Percentiles rank a stretch among this genome's conserved stretches.
Conservation (phyloP, 2,113 vertebrate species). For the Baryphthengus martii region DNA sequence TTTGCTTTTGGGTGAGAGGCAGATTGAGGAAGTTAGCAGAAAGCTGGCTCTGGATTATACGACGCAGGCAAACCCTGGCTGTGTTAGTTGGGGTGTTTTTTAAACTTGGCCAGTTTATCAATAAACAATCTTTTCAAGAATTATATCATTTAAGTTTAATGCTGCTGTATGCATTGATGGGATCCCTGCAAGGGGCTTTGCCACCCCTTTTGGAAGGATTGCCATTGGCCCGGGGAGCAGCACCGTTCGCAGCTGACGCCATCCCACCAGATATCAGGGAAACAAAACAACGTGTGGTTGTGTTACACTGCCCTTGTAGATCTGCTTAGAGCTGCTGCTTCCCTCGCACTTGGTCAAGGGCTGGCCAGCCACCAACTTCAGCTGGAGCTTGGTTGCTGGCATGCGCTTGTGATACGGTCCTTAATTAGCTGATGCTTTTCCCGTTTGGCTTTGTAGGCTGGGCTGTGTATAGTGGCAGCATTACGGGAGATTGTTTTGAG, state of each 20-base stretch:
- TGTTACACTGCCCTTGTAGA: neutral
- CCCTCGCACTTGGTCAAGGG: neutral
- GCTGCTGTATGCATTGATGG: neutral
- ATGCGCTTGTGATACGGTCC: neutral
- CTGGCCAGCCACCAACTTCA: neutral
- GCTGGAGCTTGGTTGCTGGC: neutral
- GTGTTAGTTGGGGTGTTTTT: neutral
- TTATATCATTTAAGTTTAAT: neutral
- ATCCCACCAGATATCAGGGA: neutral
- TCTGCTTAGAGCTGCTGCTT: neutral
- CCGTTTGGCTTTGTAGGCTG: neutral
- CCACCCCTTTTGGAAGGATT: neutral
- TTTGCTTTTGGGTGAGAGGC: neutral
- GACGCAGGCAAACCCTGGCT: neutral
- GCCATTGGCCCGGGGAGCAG: neutral
- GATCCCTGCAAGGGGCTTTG: neutral
- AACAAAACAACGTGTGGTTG: neutral
- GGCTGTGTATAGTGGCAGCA: neutral
- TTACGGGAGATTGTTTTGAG: neutral
- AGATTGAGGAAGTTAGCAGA: neutral
- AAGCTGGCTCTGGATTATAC: neutral
- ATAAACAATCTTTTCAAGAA: neutral
- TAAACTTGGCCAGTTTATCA: neutral
- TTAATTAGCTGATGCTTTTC: neutral
- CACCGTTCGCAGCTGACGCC: neutral